Percentiles rank a stretch among this genome's conserved stretches.
phyloP scores from a whole-genome alignment of 1,140 invertebrate species.

The Caenorhabditis latens region DNA sequence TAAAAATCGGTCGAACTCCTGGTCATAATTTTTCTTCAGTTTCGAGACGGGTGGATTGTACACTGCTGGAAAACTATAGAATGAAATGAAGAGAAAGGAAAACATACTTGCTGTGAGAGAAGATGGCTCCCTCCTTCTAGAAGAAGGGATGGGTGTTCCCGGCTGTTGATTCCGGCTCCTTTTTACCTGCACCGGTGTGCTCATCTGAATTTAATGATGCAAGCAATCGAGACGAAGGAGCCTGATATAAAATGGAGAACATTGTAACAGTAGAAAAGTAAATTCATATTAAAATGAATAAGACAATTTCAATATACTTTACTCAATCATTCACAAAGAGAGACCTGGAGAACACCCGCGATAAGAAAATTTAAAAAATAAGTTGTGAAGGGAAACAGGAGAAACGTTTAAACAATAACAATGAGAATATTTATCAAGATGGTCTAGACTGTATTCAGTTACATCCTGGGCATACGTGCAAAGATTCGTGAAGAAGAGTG shows the following conservation, averaged over 20 bases:
- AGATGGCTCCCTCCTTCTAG: background rate
- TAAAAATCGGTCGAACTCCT: background rate
- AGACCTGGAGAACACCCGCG: background rate
- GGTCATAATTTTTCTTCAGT: conserved; percentile 11
- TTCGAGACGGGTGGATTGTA: conserved; percentile 24
- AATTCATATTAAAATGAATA: background rate
- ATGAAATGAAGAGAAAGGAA: too few species aligned
- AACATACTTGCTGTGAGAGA: background rate
- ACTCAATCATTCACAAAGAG: conserved; percentile 5
- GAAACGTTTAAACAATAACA: background rate
- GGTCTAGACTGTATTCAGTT: background rate
- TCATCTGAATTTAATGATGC: conserved; percentile 85
- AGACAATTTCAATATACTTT: background rate
- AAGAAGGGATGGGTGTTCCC: background rate
- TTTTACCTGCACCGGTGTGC: conserved; percentile 83
- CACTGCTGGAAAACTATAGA: background rate
- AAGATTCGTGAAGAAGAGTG: conserved; percentile 63
- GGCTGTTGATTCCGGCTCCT: background rate
- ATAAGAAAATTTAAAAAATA: too few species aligned
- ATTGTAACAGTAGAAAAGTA: background rate
- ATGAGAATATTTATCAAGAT: background rate
- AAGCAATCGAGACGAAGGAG: background rate
- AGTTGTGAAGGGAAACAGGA: background rate
- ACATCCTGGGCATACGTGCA: conserved; percentile 66
- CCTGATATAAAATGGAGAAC: background rate